A percentile compares a stretch with the other conserved stretches of the same genome.
These are phyloP conservation scores for Chionis minor DNA, from an alignment of 2,113 vertebrate genomes.

Conservation along the genomic window DNA sequence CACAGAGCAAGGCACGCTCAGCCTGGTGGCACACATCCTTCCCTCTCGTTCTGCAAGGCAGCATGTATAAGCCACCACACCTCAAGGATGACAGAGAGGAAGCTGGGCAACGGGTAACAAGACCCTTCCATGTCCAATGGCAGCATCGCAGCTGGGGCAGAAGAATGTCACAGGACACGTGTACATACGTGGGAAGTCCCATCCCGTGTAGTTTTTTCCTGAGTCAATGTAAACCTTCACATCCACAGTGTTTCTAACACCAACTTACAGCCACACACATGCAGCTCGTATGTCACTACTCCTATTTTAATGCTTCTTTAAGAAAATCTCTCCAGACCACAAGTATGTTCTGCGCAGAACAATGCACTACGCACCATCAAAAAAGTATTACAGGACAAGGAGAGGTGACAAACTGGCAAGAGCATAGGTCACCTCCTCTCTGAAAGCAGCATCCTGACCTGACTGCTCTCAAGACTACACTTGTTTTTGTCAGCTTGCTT, in stretches of 20 bases:
- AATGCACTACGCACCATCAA: background rate
- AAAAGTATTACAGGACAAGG: background rate
- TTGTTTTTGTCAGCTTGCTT: background rate
- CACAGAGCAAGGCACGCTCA: background rate
- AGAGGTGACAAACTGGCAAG: background rate
- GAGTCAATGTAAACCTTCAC: background rate
- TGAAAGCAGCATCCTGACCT: background rate
- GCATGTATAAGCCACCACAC: background rate
- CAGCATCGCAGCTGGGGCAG: background rate
- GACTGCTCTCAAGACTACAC: background rate
- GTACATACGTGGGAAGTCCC: fast-evolving
- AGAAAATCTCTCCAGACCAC: background rate
- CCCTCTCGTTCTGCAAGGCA: background rate
- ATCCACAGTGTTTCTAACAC: background rate
- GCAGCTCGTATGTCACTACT: background rate
- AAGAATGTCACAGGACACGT: background rate
- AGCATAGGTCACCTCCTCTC: background rate
- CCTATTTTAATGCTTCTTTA: background rate
- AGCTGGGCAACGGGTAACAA: fast-evolving
- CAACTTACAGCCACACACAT: background rate
- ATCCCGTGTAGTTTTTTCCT: background rate
- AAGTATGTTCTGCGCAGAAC: background rate
- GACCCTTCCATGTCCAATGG: fast-evolving
- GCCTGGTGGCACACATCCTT: background rate
- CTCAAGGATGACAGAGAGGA: background rate